Conservation (phyloP, 2,888 invertebrate genomes). For the Agriopis marginaria region DNA sequence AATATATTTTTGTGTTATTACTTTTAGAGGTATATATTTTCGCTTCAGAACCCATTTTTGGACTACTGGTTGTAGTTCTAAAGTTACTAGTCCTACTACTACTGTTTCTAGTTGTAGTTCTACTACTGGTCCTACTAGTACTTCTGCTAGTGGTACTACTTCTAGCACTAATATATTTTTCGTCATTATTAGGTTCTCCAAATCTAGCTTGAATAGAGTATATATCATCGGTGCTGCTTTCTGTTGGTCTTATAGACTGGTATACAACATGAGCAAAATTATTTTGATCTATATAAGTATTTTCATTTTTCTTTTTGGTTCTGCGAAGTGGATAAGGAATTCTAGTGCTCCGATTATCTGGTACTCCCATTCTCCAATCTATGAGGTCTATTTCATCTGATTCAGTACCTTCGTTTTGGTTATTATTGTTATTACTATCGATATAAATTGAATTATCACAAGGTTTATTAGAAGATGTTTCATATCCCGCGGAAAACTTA, state of each 20-base stretch:
- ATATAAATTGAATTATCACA: constrained; percentile 8
- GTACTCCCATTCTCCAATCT: constrained; percentile 59
- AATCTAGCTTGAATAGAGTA: constrained; percentile 1
- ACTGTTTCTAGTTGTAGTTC: not conserved
- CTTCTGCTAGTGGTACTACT: not conserved
- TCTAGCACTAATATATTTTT: not conserved
- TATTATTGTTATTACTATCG: constrained; percentile 19
- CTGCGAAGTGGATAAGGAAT: not conserved
- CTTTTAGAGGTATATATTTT: constrained; percentile 1
- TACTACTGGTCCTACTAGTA: not conserved
- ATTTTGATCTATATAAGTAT: not conserved
- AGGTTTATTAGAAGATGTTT: constrained; percentile 1
- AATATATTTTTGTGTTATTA: constrained; percentile 39
- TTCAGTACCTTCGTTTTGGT: constrained; percentile 17
- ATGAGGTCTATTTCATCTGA: constrained; percentile 48
- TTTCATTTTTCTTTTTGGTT: not conserved
- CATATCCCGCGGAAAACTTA: constrained; percentile 1
- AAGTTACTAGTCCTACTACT: not conserved
- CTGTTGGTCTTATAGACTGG: constrained; percentile 3
- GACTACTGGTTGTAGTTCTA: not conserved
- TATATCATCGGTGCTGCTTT: not conserved
- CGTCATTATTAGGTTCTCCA: not conserved
- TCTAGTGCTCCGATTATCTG: constrained; percentile 19
- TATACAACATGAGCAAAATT: not conserved
- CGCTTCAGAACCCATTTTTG: not conserved